Conservation (phyloP, 2,113 vertebrate species). For the Cinclus mexicanus region DNA sequence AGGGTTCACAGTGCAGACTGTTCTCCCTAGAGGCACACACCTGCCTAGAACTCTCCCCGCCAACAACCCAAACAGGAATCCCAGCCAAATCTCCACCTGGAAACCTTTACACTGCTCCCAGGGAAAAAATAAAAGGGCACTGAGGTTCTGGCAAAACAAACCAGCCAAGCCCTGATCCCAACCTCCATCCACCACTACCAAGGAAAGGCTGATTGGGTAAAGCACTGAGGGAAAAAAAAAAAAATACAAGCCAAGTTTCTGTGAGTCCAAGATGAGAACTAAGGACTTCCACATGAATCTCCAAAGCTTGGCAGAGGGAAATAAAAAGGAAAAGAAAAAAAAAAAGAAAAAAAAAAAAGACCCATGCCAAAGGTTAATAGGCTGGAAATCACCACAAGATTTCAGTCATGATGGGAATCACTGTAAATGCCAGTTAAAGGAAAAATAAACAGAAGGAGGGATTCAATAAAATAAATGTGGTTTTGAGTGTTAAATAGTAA, state of each 20-base stretch:
- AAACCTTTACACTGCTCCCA: not conserved
- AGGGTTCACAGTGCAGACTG: not conserved
- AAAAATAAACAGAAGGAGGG: not conserved
- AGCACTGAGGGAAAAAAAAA: not conserved
- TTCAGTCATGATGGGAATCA: not conserved
- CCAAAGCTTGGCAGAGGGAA: not conserved
- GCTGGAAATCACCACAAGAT: not conserved
- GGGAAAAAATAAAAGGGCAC: not conserved
- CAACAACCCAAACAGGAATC: not conserved
- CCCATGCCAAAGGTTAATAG: not conserved
- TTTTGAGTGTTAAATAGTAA: constrained; percentile 57
- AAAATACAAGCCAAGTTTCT: not conserved
- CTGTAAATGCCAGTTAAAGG: not conserved
- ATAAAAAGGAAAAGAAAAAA: not conserved
- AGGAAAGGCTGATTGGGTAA: not conserved
- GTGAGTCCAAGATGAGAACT: not conserved
- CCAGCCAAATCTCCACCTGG: not conserved
- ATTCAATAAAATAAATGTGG: constrained; percentile 27
- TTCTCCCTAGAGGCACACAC: not conserved
- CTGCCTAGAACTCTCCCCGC: not conserved
- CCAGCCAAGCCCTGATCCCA: not conserved
- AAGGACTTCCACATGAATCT: not conserved
- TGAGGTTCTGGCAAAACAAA: not conserved
- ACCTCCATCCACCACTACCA: not conserved
- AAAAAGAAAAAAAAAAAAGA: not conserved